Conservation (phyloP, 92 coral and sea anemone species). For the Heteractis magnifica region DNA sequence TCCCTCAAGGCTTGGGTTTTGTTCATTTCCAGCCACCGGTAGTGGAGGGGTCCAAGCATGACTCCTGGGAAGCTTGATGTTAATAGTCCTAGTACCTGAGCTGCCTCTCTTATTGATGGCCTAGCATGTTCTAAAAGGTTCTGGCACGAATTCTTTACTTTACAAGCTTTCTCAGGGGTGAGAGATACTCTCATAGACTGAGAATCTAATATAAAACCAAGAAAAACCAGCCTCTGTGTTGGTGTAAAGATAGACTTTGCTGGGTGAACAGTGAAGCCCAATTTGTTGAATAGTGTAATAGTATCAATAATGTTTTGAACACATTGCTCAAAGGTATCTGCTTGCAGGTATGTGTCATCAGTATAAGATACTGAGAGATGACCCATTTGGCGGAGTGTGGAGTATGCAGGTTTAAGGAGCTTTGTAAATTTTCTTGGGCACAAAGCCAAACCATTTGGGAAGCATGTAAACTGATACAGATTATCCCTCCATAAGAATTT, state of each 20-base stretch:
- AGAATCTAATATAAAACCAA: no score
- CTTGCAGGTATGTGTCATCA: conserved; percentile 17
- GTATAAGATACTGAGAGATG: conserved; percentile 13
- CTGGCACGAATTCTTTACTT: no score
- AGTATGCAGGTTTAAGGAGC: conserved; percentile 22
- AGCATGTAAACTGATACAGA: conserved; percentile 29
- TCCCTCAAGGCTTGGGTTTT: no score
- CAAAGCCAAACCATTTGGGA: conserved; percentile 41
- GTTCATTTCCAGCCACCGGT: no score
- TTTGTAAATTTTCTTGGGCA: conserved; percentile 28
- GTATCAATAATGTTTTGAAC: conserved; percentile 13
- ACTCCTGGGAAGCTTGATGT: no score
- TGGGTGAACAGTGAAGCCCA: background rate
- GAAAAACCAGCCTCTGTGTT: background rate
- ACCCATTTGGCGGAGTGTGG: conserved; percentile 13
- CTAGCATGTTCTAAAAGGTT: no score
- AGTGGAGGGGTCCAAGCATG: no score
- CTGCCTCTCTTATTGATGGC: no score
- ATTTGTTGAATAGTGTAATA: background rate
- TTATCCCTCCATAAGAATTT: conserved; percentile 30
- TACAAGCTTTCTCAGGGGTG: no score
- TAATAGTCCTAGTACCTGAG: no score
- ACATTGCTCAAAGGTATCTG: conserved; percentile 12
- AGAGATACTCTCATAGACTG: no score
- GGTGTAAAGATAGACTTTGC: background rate